Conservation (phyloP, 2,113 vertebrate genomes). For the Ibidorhyncha struthersii region DNA sequence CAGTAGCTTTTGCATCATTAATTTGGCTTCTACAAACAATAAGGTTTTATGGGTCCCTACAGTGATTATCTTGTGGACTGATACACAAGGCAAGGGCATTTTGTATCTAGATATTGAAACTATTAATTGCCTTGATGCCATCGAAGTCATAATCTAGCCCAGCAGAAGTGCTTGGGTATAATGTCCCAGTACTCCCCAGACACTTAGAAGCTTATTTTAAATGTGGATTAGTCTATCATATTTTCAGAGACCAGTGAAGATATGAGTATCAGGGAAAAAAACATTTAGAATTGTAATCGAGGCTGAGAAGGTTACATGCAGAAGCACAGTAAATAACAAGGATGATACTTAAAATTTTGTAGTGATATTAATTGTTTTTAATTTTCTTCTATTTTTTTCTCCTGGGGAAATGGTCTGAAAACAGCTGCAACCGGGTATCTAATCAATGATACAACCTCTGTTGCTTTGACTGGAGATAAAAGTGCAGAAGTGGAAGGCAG, state of each 20-base stretch:
- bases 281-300: conserved; percentile 26
- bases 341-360: neutral
- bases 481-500: neutral
- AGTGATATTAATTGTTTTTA: neutral
- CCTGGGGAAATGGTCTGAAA: neutral
- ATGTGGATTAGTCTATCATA: neutral
- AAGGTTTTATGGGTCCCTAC: conserved; percentile 22
- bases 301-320: neutral
- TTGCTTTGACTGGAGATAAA: neutral
- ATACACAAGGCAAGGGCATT: neutral
- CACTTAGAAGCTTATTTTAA: conserved; percentile 15
- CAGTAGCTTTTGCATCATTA: conserved; percentile 29
- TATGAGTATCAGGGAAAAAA: neutral
- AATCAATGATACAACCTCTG: rapidly evolving
- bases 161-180: neutral
- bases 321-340: neutral
- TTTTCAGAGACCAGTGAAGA: conserved; percentile 3
- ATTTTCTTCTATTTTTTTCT: neutral
- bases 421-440: neutral
- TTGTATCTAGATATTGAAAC: conserved; percentile 50
- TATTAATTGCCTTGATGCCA: conserved; percentile 42
- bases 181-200: neutral
- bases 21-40: conserved; percentile 6
- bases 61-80: conserved; percentile 13
- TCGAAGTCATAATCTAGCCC: conserved; percentile 20